These are phyloP conservation scores for Mobula birostris DNA, from an alignment of 2,113 vertebrate species.

Conservation along the genomic window DNA sequence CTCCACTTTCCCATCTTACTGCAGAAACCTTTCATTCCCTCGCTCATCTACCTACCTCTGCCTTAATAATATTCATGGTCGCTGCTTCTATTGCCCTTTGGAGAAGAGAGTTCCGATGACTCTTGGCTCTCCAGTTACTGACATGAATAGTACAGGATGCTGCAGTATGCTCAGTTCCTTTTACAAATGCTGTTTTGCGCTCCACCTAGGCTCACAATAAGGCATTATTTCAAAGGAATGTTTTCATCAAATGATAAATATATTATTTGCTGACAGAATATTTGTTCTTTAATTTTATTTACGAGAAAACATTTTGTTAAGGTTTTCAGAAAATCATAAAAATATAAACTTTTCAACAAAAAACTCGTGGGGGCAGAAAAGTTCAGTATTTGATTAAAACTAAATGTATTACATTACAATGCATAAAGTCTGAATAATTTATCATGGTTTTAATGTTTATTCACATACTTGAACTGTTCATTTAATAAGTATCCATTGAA, in stretches of 20 bases:
- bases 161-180: not conserved
- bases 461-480: not conserved
- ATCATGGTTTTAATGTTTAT: not conserved
- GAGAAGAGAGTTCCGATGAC: not conserved
- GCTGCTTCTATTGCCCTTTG: not conserved
- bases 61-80: too few relatives aligned
- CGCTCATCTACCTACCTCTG: too few relatives aligned
- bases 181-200: not conserved
- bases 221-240: not conserved
- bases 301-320: not conserved
- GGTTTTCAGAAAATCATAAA: not conserved
- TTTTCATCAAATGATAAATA: not conserved
- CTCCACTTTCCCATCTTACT: too few relatives aligned
- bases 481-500: not conserved
- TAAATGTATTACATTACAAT: not conserved
- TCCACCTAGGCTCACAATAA: not conserved
- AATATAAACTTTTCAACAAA: not conserved
- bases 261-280: not conserved
- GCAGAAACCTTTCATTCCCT: too few relatives aligned
- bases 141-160: not conserved
- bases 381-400: not conserved
- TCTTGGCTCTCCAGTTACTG: too few relatives aligned
- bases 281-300: not conserved
- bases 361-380: not conserved
- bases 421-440: slow-evolving; percentile 20